Evolutionary conservation across 2,797 vertebrate species (phyloP).

Genomic region (Chaetodon trifasciatus): DNA sequence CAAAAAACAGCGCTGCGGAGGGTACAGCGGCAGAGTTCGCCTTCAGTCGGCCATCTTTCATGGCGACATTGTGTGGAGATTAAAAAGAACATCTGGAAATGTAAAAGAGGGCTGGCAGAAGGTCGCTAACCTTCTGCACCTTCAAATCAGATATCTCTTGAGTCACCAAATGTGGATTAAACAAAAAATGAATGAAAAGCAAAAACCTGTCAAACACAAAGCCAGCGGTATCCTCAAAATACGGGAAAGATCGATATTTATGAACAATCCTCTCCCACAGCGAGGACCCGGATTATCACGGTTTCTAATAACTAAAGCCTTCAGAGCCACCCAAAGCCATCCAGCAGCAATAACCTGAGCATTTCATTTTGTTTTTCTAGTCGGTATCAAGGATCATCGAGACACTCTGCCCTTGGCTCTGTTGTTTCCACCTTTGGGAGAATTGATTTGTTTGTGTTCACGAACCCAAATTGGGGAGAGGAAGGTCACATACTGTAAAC

Average conservation of each 20-base stretch:
- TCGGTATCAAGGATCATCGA: conserved; percentile 37
- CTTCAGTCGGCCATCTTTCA: conserved; percentile 27
- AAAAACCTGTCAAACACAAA: conserved; percentile 30
- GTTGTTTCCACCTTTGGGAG: conserved; percentile 38
- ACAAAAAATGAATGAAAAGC: conserved; percentile 1
- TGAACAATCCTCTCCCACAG: conserved; percentile 26
- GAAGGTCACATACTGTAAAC: conserved; percentile 33
- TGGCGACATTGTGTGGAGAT: conserved; percentile 17
- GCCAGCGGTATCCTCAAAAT: conserved; percentile 29
- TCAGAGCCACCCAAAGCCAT: conserved; percentile 37
- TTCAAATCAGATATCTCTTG: conserved; percentile 32
- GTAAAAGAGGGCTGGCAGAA: conserved; percentile 29
- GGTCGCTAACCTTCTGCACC: conserved; percentile 26
- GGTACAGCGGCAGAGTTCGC: conserved; percentile 24
- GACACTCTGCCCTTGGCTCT: conserved; percentile 32
- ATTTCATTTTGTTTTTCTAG: conserved; percentile 32
- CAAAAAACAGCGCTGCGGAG: conserved; percentile 25
- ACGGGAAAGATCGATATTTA: conserved; percentile 24
- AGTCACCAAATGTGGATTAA: conserved; percentile 37
- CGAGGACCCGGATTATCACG: conserved; percentile 1
- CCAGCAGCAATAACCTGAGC: conserved; percentile 24
- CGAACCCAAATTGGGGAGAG: conserved; percentile 31
- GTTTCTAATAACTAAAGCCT: conserved; percentile 22
- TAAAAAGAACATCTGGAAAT: conserved; percentile 17
- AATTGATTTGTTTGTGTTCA: conserved; percentile 53